phyloP scores from a whole-genome alignment of 1,140 invertebrate species.

The Ridgeia piscesae region DNA sequence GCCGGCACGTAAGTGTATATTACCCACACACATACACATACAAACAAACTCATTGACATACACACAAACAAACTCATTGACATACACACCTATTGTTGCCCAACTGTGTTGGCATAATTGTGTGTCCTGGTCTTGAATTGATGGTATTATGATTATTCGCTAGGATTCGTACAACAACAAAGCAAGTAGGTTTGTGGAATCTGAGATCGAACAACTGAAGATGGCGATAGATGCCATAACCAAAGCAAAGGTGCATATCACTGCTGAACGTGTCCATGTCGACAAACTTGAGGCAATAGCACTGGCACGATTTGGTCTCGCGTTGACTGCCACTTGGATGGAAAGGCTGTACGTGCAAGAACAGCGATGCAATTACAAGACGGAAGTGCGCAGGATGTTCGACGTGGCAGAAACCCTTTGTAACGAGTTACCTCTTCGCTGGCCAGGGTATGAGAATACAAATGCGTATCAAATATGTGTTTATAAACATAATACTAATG shows the following conservation, averaged over 20 bases:
- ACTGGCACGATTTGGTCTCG: conserved; percentile 35
- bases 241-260: background rate
- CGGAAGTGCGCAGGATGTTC: background rate
- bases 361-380: background rate
- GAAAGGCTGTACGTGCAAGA: conserved; percentile 7
- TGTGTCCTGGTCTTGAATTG: background rate
- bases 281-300: conserved; percentile 34
- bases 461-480: too few relatives aligned
- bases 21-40: too few relatives aligned
- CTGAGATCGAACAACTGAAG: background rate
- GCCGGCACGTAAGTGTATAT: too few relatives aligned
- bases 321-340: conserved; percentile 34
- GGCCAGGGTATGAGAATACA: too few relatives aligned
- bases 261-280: conserved; percentile 21
- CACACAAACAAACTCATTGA: too few relatives aligned
- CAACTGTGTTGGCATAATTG: too few relatives aligned
- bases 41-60: too few relatives aligned
- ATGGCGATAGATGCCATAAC: background rate
- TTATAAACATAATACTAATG: too few relatives aligned
- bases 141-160: background rate
- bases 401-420: background rate
- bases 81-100: too few relatives aligned
- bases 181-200: background rate
- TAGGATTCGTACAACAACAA: conserved; percentile 11
- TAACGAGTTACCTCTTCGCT: background rate